Percentiles rank a stretch among this genome's conserved stretches.
Evolutionary conservation across 2,113 vertebrate species (phyloP).

Genomic region (Tachysurus vachellii): DNA sequence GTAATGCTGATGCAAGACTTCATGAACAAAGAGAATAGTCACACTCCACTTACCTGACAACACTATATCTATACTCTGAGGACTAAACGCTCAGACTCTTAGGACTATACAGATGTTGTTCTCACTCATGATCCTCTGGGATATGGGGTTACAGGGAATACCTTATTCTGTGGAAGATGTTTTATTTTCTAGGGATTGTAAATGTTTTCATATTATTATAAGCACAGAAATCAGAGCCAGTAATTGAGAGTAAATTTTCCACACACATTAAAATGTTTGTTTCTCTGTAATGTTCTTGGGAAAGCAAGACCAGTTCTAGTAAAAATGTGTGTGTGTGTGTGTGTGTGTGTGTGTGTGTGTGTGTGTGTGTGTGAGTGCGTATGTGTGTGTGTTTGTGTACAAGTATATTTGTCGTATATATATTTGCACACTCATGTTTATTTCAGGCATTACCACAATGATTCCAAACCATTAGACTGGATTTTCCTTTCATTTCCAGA

Average conservation of each 20-base stretch:
- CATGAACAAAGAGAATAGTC: constrained; percentile 20
- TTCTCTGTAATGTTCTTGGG: not conserved
- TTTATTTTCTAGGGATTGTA: not conserved
- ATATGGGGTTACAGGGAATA: not conserved
- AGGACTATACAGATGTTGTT: not conserved
- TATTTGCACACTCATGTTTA: not conserved
- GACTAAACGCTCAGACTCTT: constrained; percentile 7
- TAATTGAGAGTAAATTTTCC: not conserved
- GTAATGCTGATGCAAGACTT: constrained; percentile 40
- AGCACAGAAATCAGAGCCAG: not conserved
- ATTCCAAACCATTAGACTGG: constrained; percentile 20
- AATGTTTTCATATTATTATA: not conserved
- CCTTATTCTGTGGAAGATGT: not conserved
- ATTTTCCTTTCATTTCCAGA: constrained; percentile 4
- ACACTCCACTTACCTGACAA: constrained; percentile 5
- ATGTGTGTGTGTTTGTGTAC: not conserved
- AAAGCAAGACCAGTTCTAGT: not conserved
- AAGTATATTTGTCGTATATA: not conserved
- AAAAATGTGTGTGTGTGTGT: not conserved
- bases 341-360: not conserved
- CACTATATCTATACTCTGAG: not conserved
- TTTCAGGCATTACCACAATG: constrained; percentile 22
- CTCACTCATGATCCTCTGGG: constrained; percentile 7
- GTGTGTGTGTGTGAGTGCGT: not conserved
- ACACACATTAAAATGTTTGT: not conserved